Evolutionary conservation across 2,888 invertebrate genomes (phyloP).

Genomic region (Neoscelio sp.): DNA sequence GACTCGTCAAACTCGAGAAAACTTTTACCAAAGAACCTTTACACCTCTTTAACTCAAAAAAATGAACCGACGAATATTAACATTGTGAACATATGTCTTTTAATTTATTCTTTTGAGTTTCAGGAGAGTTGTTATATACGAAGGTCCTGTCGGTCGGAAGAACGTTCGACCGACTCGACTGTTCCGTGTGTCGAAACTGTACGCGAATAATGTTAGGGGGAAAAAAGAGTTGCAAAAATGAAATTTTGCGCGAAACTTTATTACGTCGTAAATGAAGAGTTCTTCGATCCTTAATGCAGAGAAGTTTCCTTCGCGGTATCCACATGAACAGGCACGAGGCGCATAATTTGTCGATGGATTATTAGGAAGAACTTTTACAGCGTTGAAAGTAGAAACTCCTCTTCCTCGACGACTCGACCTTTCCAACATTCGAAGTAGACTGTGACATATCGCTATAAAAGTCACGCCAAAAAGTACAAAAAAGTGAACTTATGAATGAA

Average conservation of each 20-base stretch:
- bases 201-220: slow-evolving; percentile 5
- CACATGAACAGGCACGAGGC: slow-evolving; percentile 54
- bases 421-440: slow-evolving; percentile 67
- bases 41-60: no score
- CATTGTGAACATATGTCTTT: no score
- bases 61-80: no score
- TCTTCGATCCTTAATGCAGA: slow-evolving; percentile 48
- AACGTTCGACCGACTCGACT: slow-evolving; percentile 22
- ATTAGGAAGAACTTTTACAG: slow-evolving; percentile 67
- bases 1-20: no score
- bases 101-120: no score
- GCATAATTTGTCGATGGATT: slow-evolving; percentile 66
- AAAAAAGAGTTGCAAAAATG: slow-evolving; percentile 14
- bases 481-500: slow-evolving; percentile 22
- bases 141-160: neutral
- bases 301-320: slow-evolving; percentile 53
- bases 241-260: slow-evolving; percentile 36
- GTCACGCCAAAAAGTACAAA: slow-evolving; percentile 40
- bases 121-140: no score
- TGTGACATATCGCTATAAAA: slow-evolving; percentile 63
- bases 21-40: no score
- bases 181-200: neutral
- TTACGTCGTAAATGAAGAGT: slow-evolving; percentile 35
- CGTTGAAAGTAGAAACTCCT: slow-evolving; percentile 68
- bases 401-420: slow-evolving; percentile 58